These are phyloP conservation scores for Drosophila auraria DNA, from an alignment of 1,140 invertebrate genomes.

Conservation along the genomic window DNA sequence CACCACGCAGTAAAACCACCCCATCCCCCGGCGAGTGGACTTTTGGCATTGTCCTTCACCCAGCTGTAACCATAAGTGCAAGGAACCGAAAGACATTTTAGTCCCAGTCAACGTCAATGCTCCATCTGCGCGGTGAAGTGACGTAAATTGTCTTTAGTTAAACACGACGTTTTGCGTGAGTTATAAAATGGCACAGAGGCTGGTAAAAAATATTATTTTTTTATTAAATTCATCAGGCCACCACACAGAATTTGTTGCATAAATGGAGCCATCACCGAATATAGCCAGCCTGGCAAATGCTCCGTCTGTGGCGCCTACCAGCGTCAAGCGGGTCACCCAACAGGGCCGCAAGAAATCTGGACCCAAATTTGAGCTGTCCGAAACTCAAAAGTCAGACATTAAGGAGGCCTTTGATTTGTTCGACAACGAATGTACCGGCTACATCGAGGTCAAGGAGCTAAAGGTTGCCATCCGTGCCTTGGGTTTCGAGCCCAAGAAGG, in stretches of 20 bases:
- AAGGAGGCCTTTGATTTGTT: constrained; percentile 98
- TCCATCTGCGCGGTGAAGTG: not conserved
- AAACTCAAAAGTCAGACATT: constrained; percentile 96
- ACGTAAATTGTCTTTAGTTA: not conserved
- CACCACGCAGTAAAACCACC: not conserved
- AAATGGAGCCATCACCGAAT: constrained; percentile 61
- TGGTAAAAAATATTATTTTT: not conserved
- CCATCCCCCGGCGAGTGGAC: not conserved
- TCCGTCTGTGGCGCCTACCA: constrained; percentile 15
- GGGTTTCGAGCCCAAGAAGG: constrained; percentile 98
- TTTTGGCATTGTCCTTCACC: not conserved
- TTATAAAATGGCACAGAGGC: not conserved
- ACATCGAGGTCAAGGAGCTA: constrained; percentile 96
- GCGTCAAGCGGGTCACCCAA: constrained; percentile 52
- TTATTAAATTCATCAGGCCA: not conserved
- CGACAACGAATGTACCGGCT: constrained; percentile 94
- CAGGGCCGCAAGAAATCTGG: constrained; percentile 87
- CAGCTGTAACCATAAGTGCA: not conserved
- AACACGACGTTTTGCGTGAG: not conserved
- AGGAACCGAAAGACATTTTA: not conserved
- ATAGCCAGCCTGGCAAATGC: constrained; percentile 25
- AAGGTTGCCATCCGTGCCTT: constrained; percentile 96
- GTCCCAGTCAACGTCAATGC: not conserved
- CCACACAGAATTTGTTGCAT: constrained; percentile 14
- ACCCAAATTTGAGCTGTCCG: constrained; percentile 92